Evolutionary conservation across 2,888 invertebrate genomes (phyloP), one percentile per base, ranked within the genome.

Genomic region (Trachelus troglodyta): DNA sequence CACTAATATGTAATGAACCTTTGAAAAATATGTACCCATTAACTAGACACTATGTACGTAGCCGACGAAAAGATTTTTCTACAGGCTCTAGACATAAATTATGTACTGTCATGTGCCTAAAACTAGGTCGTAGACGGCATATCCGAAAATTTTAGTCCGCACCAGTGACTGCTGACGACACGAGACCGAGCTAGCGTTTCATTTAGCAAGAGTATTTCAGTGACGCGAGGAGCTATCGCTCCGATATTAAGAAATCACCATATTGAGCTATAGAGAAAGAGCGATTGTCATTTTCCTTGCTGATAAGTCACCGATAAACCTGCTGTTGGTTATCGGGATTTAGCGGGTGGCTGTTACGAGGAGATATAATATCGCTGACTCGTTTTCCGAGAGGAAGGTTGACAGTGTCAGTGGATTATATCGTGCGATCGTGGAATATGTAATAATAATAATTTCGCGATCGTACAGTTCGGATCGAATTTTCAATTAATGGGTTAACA

Each of bases 121-220:
- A 56, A 56, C 56, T 56, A 23, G 56, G 56, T 56, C 56, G 56
- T 56, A 56, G 23, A 56, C 23, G 56, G 56, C 23, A 56, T 56
- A 77, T 83, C 79, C 76, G 73, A 69, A 79, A 73, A 33, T 69
- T 74, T 77, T 74, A 68, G 74, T 78, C 76, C 73, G 79, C 83
- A 85, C 85, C 84, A 87, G 87, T 87, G 85, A 85, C 86, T 87
- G 87, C 87, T 87, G 87, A 87, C 81, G 81, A 79, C 40, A 40
- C 40, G 23, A 9, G 9, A 23, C 1, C 40, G 40, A 56, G 23
- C 23, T 56, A 9, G 56, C 56, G 56, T 9, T 56, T 56, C 56
- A 56, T 56, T 56, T 56, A 2, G 56, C 56, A 9, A 23, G 23
- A 56, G 56, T 56, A 56, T 56, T 56, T 56, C 56, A 56, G 9